These are phyloP conservation scores for Leptinotarsa undecemlineata DNA, from an alignment of 1,140 invertebrate species.

Conservation along the genomic window DNA sequence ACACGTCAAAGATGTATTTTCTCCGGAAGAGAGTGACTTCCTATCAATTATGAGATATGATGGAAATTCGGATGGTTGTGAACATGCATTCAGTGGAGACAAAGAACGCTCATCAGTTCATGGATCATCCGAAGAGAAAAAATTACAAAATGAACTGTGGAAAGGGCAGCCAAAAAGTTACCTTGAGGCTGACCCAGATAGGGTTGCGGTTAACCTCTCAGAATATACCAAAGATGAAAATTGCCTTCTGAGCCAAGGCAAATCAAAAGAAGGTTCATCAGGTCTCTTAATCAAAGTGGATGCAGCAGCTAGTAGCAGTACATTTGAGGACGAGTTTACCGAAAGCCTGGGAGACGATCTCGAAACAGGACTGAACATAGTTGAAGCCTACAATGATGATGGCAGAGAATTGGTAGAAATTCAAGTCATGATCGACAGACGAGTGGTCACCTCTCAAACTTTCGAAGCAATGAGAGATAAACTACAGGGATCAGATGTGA, in stretches of 20 bases:
- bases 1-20: background rate
- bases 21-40: background rate
- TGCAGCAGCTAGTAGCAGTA: background rate
- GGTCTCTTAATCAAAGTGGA: background rate
- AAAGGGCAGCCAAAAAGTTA: background rate
- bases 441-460: slow-evolving; percentile 3
- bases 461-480: background rate
- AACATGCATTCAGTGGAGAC: too few species aligned
- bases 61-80: background rate
- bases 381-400: slow-evolving; percentile 42
- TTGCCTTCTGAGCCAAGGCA: background rate
- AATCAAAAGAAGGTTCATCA: background rate
- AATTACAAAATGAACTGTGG: background rate
- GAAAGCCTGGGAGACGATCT: slow-evolving; percentile 33
- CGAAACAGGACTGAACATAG: slow-evolving; percentile 32
- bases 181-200: background rate
- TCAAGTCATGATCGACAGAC: slow-evolving; percentile 22
- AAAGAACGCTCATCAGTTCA: too few species aligned
- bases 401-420: slow-evolving; percentile 38
- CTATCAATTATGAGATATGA: too few species aligned
- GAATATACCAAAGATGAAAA: background rate
- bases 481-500: slow-evolving; percentile 19
- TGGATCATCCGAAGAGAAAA: too few species aligned
- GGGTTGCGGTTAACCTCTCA: background rate
- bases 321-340: slow-evolving; percentile 34